These are phyloP conservation scores for Leptopilina drosophilae DNA, from an alignment of 2,888 invertebrate genomes.

Conservation along the genomic window DNA sequence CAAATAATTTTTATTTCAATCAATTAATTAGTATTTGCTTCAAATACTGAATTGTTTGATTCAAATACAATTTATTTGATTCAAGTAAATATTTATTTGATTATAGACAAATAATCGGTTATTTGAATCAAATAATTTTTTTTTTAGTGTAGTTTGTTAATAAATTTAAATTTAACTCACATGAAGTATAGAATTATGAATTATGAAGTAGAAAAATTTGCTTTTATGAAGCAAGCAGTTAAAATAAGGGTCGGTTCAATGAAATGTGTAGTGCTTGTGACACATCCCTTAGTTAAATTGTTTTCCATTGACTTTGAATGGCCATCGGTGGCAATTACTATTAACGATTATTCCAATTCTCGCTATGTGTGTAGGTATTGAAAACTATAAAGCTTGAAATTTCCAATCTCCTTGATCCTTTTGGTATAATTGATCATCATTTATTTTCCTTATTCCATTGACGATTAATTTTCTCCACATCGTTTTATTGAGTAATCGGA, in stretches of 20 bases:
- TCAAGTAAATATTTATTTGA: too few relatives aligned
- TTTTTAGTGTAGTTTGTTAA: too few relatives aligned
- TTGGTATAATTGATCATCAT: neutral
- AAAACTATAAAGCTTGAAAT: slow-evolving; percentile 1
- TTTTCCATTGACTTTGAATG: slow-evolving; percentile 1
- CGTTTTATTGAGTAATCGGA: neutral
- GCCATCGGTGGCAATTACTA: slow-evolving; percentile 5
- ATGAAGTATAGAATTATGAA: neutral
- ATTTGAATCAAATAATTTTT: too few relatives aligned
- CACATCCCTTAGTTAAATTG: slow-evolving; percentile 50
- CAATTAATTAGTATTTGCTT: too few relatives aligned
- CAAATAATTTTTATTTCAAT: too few relatives aligned
- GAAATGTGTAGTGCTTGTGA: slow-evolving; percentile 12
- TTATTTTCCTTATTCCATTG: neutral
- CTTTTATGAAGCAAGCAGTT: slow-evolving; percentile 57
- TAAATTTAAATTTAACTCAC: too few relatives aligned
- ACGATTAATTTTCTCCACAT: neutral
- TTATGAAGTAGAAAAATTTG: slow-evolving; percentile 39
- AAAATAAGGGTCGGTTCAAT: slow-evolving; percentile 55
- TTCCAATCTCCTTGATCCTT: neutral
- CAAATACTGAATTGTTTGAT: too few relatives aligned
- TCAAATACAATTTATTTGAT: too few relatives aligned
- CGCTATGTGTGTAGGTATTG: neutral
- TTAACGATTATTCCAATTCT: slow-evolving; percentile 12
- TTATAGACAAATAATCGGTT: too few relatives aligned